Evolutionary conservation across 1,140 invertebrate species (phyloP).

Genomic region (Drosophila orena): DNA sequence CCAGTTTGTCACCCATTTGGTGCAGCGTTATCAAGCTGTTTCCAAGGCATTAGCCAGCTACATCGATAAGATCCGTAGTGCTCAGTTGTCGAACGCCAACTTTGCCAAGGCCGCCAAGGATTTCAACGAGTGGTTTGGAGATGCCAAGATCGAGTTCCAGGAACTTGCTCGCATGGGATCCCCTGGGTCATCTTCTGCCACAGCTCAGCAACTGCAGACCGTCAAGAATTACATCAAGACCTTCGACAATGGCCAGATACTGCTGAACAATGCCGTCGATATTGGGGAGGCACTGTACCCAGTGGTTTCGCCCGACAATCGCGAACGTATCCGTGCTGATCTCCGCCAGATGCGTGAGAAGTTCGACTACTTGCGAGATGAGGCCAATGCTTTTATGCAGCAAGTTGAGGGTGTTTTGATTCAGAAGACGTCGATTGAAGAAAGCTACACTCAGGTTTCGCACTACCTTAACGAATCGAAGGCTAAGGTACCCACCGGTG

Average conservation of each 20-base stretch:
- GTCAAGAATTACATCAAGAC: conserved; percentile 88
- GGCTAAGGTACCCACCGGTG: conserved; percentile 88
- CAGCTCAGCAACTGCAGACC: conserved; percentile 77
- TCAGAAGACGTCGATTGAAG: conserved; percentile 95
- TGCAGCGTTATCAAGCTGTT: conserved; percentile 91
- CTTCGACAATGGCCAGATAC: conserved; percentile 91
- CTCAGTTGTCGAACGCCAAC: conserved; percentile 88
- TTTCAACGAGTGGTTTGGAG: conserved; percentile 92
- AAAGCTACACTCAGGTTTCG: conserved; percentile 92
- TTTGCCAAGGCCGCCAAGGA: conserved; percentile 89
- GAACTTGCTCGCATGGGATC: conserved; percentile 83
- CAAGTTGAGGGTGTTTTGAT: conserved; percentile 94
- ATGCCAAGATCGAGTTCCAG: conserved; percentile 87
- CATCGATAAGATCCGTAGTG: conserved; percentile 88
- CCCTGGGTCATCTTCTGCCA: conserved; percentile 79
- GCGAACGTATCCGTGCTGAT: conserved; percentile 93
- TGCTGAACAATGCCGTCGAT: conserved; percentile 93
- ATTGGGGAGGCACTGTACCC: conserved; percentile 94
- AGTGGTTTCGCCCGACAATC: conserved; percentile 93
- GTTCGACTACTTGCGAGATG: conserved; percentile 93
- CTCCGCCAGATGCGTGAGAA: conserved; percentile 91
- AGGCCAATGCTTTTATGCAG: conserved; percentile 93
- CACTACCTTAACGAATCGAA: conserved; percentile 92
- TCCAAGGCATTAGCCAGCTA: conserved; percentile 89
- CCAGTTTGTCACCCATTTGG: conserved; percentile 92